Base-by-base conservation (phyloP, 2,888 invertebrate genomes). In the Volucella zonaria region DNA sequence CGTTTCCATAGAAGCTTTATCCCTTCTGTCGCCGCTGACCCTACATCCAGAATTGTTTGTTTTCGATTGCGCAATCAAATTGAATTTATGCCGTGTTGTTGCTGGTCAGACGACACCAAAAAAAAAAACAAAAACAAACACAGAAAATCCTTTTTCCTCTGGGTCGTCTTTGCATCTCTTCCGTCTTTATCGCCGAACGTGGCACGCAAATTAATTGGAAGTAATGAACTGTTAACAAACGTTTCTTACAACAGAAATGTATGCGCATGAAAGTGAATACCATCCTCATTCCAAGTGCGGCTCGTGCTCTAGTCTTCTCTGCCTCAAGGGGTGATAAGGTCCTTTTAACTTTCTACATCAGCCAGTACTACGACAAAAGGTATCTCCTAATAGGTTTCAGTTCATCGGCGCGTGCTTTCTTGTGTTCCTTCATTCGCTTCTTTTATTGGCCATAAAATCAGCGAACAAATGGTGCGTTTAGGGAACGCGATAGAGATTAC, bases 191-290 rank as follows among this genome's bases (percentile, higher is more conserved):
- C 76, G 52, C 12, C 42, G 71, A 71, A 66, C 59, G 54, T 62
- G 56, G 51, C 15, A 61, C 59, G 51, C 59, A 73, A 82, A 82
- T 78, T 82, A 78, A 82, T 73, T 68, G 64, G 11, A 79, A 70
- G 70, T 75, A 83, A 83, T 79, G 79, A 83, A 83, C 82, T 83
- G 82, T 83, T 79, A 83, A 83, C 74, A 59, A 75, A 79, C 64
- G 47, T 52, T 6, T 79, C 56, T 64, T 67, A 71, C 59, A 61
- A 58, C 40, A 14, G 45, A 82, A 73, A 51, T n/a, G 73, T 66
- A 52, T 76, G 52, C 58, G 75, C 56, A 61, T 74, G 58, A 61
- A 62, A 59, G 75, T 59, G 64, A 64, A 64, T 52, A 66, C 23
- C 68, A 64, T 56, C 6, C 4, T 31, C 31, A 31, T 51, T n/a